Conservation (phyloP, 2,113 vertebrate genomes). For the Sapajus apella region DNA sequence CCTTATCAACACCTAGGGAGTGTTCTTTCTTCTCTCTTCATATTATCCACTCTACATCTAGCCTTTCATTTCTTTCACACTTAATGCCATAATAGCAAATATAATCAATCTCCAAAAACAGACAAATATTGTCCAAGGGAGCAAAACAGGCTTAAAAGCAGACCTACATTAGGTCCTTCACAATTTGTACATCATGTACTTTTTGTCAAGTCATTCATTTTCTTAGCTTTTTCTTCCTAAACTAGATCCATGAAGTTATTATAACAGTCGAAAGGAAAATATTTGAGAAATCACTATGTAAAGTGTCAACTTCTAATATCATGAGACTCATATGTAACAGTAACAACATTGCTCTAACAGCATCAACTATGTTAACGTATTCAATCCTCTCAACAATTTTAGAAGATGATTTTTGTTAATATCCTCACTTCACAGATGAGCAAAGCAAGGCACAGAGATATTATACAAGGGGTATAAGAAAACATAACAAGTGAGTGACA, state of each 20-base stretch:
- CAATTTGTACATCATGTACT: not conserved
- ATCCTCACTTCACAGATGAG: not conserved
- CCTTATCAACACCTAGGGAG: not conserved
- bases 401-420: not conserved
- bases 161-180: not conserved
- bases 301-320: not conserved
- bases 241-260: not conserved
- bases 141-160: not conserved
- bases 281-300: not conserved
- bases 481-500: not conserved
- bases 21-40: not conserved
- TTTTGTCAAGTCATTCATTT: not conserved
- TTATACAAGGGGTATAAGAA: not conserved
- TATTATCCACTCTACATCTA: not conserved
- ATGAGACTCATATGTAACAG: not conserved
- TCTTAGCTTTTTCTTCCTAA: not conserved
- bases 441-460: not conserved
- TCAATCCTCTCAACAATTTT: not conserved
- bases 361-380: not conserved
- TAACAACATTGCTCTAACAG: not conserved
- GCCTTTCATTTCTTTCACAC: not conserved
- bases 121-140: not conserved
- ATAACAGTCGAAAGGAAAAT: not conserved
- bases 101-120: not conserved
- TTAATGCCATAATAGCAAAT: not conserved